These are phyloP conservation scores for Euphydryas editha DNA, from an alignment of 2,888 invertebrate genomes.

Conservation along the genomic window DNA sequence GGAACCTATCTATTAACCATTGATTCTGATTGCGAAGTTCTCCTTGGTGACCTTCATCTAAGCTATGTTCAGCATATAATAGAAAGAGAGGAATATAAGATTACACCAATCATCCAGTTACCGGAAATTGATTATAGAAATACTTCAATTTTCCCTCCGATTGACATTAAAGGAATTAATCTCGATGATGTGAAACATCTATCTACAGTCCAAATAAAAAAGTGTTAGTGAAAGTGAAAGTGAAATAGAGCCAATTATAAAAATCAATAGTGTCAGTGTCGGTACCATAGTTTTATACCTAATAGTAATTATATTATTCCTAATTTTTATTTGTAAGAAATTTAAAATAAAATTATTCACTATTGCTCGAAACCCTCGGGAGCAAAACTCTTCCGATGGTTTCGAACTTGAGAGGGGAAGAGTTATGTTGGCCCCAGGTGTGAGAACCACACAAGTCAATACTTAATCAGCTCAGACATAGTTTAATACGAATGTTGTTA, in stretches of 20 bases:
- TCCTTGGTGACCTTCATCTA: background rate
- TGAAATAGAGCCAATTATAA: slow-evolving; percentile 1
- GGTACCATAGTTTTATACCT: slow-evolving; percentile 1
- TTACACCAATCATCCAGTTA: slow-evolving; percentile 6
- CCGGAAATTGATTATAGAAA: slow-evolving; percentile 2
- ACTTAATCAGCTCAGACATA: no score
- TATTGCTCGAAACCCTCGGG: background rate
- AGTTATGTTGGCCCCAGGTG: slow-evolving; percentile 5
- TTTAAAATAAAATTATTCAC: background rate
- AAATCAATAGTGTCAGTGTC: background rate
- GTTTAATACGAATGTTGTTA: no score
- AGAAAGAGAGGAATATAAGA: background rate
- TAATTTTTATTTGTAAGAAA: background rate
- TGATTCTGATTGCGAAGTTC: slow-evolving; percentile 11
- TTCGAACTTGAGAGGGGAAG: slow-evolving; percentile 1
- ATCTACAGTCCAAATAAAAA: background rate
- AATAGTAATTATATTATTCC: background rate
- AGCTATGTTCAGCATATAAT: no score
- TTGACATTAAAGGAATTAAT: slow-evolving; percentile 22
- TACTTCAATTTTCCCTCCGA: slow-evolving; percentile 7
- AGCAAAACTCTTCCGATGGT: background rate
- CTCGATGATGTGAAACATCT: slow-evolving; percentile 15
- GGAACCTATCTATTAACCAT: slow-evolving; percentile 18
- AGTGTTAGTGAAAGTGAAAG: background rate
- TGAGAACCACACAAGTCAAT: no score